These are phyloP conservation scores for Acronicta leporina DNA, from an alignment of 2,888 invertebrate genomes.

Conservation along the genomic window DNA sequence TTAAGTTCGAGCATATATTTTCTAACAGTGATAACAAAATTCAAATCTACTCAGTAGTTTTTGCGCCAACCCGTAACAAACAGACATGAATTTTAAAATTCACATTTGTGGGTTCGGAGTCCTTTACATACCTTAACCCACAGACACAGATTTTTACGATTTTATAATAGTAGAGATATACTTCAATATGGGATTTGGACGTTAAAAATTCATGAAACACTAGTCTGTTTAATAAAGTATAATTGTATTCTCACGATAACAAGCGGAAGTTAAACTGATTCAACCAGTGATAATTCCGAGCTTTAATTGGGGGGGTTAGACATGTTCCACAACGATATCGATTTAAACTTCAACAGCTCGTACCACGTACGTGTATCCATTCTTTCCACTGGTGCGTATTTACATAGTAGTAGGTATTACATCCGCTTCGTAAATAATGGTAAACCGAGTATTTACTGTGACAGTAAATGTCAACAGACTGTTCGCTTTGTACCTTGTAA, in stretches of 20 bases:
- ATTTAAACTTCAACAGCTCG: conserved; percentile 25
- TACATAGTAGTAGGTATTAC: conserved; percentile 72
- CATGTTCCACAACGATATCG: conserved; percentile 24
- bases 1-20: no score
- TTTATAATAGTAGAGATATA: no score
- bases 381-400: conserved; percentile 62
- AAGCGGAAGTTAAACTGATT: conserved; percentile 27
- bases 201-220: conserved; percentile 7
- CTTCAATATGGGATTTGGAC: no score
- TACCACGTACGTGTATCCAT: conserved; percentile 44
- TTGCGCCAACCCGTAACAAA: no score
- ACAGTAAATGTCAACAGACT: conserved; percentile 84
- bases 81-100: no score
- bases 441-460: conserved; percentile 83
- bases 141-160: no score
- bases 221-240: conserved; percentile 2
- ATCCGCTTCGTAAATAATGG: conserved; percentile 82
- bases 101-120: no score
- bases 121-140: no score
- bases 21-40: no score
- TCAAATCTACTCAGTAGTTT: no score
- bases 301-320: conserved; percentile 37
- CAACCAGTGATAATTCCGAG: conserved; percentile 21
- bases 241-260: conserved; percentile 27
- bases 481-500: conserved; percentile 81